Percentiles rank a stretch among this genome's conserved stretches.
Evolutionary conservation across 2,888 invertebrate species (phyloP).

Genomic region (Podabrus alpinus): DNA sequence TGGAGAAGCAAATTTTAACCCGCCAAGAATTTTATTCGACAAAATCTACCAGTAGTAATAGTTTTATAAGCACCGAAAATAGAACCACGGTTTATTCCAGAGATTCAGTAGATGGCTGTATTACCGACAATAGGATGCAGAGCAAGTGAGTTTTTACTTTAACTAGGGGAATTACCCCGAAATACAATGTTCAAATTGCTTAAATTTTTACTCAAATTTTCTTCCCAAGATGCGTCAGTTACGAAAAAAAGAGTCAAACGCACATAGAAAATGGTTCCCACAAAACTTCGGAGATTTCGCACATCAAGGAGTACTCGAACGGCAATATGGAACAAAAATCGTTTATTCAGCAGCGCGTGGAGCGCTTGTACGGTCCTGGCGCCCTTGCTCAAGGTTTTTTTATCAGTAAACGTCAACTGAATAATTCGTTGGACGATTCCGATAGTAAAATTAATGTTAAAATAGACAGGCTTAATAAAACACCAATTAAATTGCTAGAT

Average conservation of each 20-base stretch:
- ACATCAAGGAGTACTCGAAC: slow-evolving; percentile 43
- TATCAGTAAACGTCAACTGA: slow-evolving; percentile 61
- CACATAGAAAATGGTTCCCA: slow-evolving; percentile 37
- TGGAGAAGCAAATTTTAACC: slow-evolving; percentile 35
- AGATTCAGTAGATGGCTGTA: slow-evolving; percentile 50
- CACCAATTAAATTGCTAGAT: slow-evolving; percentile 32
- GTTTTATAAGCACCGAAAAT: slow-evolving; percentile 37
- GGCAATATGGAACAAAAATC: slow-evolving; percentile 65
- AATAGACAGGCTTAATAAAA: slow-evolving; percentile 42
- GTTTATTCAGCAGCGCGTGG: slow-evolving; percentile 87
- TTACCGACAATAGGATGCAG: slow-evolving; percentile 37
- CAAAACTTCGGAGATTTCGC: slow-evolving; percentile 41
- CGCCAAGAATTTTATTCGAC: slow-evolving; percentile 44
- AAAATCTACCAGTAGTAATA: slow-evolving; percentile 39
- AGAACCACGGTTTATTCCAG: slow-evolving; percentile 41
- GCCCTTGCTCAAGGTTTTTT: slow-evolving; percentile 86
- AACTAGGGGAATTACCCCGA: neutral
- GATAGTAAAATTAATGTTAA: slow-evolving; percentile 11
- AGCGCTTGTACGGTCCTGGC: slow-evolving; percentile 85
- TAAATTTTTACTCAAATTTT: too few relatives aligned
- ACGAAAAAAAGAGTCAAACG: slow-evolving; percentile 33
- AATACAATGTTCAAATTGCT: neutral
- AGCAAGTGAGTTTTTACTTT: slow-evolving; percentile 12
- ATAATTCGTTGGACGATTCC: slow-evolving; percentile 27
- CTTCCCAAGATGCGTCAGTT: slow-evolving; percentile 33